Evolutionary conservation across 2,888 invertebrate species (phyloP), one percentile per base, ranked within the genome.

Genomic region (Polyommatus icarus): DNA sequence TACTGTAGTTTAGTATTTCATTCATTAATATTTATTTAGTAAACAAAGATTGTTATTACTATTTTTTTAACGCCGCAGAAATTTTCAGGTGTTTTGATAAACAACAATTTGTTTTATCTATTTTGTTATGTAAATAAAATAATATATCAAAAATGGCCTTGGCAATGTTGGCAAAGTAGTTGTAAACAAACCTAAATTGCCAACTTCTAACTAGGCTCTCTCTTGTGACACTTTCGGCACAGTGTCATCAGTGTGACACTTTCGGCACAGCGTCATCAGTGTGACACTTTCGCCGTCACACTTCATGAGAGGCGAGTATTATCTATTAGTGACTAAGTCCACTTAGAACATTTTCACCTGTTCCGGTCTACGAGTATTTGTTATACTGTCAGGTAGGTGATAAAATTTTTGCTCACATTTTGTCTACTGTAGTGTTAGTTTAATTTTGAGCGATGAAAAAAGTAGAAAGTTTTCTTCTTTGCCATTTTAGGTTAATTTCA

Each of bases 41-140:
- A 71, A 36, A 71, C n/a, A 71, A 0, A 46, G 10, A 12, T 46
- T 46, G 6, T 40, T 72, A 61, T 46, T 46, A 4, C 20, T 2
- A 8, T 61, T 2, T 59, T 20, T 15, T 6, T 6, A 18, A 54
- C 4, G 54, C n/a, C 1, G 20, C 18, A 18, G 50, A 15, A 59
- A 20, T 7, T 20, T 59, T 59, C 20, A 67, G 67, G 67, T 67
- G 67, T 29, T 18, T 61, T 24, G 24, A 61, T 67, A 29, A 32
- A 32, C 67, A 67, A 15, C 24, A 24, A 61, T 71, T 32, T 72
- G 18, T 40, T 20, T 15, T 2, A 5, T 5, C 2, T 40, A 40
- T 40, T 40, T 40, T 40, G 12, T 40, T 29, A 75, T 29, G 75
- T 75, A 54, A 54, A 75, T 73, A 46, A 73, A 72, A 72, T 40